Evolutionary conservation across 2,888 invertebrate genomes (phyloP).

Genomic region (Chloroclysta siterata): DNA sequence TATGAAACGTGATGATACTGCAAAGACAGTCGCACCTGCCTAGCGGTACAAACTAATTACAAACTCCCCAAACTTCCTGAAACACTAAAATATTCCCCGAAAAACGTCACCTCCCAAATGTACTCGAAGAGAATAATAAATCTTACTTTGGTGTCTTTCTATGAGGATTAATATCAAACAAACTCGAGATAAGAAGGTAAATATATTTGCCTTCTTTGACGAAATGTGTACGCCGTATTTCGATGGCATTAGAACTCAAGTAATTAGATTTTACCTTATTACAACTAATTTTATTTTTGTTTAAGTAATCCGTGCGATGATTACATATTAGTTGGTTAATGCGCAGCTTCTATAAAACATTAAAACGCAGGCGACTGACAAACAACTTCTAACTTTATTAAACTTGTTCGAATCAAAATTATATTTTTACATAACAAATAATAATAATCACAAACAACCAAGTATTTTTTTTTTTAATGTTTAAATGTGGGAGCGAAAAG

Average conservation of each 20-base stretch:
- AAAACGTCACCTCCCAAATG: constrained; percentile 76
- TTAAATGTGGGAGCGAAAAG: no score
- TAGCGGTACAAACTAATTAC: constrained; percentile 77
- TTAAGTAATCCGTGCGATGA: neutral
- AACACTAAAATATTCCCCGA: constrained; percentile 83
- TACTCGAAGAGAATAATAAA: constrained; percentile 73
- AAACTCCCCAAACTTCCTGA: constrained; percentile 77
- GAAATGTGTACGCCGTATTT: constrained; percentile 38
- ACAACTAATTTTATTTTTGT: neutral
- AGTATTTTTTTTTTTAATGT: no score
- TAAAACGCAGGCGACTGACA: no score
- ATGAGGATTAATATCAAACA: constrained; percentile 49
- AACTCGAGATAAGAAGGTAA: constrained; percentile 44
- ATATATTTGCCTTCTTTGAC: constrained; percentile 44
- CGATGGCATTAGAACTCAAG: constrained; percentile 14
- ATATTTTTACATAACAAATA: no score
- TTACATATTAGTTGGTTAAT: no score
- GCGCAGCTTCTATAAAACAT: no score
- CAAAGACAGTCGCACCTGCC: constrained; percentile 76
- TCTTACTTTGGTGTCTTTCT: constrained; percentile 54
- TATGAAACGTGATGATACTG: constrained; percentile 83
- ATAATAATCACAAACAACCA: no score
- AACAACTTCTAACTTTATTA: no score
- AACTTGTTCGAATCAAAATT: no score
- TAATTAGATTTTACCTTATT: neutral